Evolutionary conservation across 2,888 invertebrate genomes (phyloP).

Genomic region (Venusia cambrica): DNA sequence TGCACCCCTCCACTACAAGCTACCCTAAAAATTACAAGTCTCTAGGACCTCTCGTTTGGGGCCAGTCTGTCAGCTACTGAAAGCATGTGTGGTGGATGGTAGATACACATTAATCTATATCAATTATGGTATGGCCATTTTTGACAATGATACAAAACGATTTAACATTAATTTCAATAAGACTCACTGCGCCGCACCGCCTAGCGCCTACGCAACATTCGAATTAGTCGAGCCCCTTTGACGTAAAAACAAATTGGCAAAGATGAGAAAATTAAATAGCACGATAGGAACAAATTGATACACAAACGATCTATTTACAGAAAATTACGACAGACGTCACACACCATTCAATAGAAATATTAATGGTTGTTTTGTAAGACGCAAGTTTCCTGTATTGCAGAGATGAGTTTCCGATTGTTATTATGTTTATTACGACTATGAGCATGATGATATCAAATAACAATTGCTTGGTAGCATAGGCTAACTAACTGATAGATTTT

Average conservation of each 20-base stretch:
- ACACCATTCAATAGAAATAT: slow-evolving; percentile 1
- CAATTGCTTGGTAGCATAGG: too few relatives aligned
- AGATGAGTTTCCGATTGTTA: slow-evolving; percentile 1
- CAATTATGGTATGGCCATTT: too few relatives aligned
- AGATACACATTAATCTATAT: too few relatives aligned
- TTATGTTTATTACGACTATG: background rate
- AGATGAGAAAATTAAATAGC: slow-evolving; percentile 8
- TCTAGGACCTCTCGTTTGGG: too few relatives aligned
- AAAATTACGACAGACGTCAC: slow-evolving; percentile 10
- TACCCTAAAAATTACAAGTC: too few relatives aligned
- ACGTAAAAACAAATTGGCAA: slow-evolving; percentile 12
- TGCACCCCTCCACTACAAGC: too few relatives aligned
- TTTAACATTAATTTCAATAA: background rate
- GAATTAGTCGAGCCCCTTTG: slow-evolving; percentile 17
- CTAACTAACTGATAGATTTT: too few relatives aligned
- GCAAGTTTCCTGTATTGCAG: slow-evolving; percentile 1
- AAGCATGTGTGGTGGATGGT: too few relatives aligned
- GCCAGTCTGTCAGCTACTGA: too few relatives aligned
- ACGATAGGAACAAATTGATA: slow-evolving; percentile 7
- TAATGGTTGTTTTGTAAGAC: slow-evolving; percentile 3
- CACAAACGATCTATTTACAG: slow-evolving; percentile 4
- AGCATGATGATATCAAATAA: too few relatives aligned
- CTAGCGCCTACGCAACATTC: slow-evolving; percentile 8
- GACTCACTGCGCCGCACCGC: background rate
- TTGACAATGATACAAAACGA: too few relatives aligned